phyloP scores from a whole-genome alignment of 2,797 vertebrate genomes.

The Sciurus vulgaris region DNA sequence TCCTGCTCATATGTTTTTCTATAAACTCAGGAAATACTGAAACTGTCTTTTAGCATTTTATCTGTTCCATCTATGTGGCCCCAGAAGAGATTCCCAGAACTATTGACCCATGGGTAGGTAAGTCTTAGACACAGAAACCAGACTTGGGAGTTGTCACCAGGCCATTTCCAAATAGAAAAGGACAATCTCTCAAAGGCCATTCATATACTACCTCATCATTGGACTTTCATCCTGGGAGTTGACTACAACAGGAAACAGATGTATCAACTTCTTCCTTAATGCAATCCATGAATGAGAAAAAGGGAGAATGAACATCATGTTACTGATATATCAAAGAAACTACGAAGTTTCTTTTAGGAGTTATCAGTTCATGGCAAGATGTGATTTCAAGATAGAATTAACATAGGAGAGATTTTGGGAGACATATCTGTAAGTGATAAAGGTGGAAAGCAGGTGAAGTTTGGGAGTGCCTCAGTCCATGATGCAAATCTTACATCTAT shows the following conservation, averaged over 20 bases:
- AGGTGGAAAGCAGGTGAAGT: not conserved
- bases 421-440: not conserved
- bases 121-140: not conserved
- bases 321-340: not conserved
- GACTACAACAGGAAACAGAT: not conserved
- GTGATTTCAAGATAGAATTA: not conserved
- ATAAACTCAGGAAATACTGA: not conserved
- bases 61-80: not conserved
- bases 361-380: conserved; percentile 12
- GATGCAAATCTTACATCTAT: not conserved
- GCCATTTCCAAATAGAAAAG: not conserved
- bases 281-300: not conserved
- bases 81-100: not conserved
- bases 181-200: not conserved
- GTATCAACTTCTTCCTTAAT: not conserved
- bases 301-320: not conserved
- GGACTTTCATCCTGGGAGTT: not conserved
- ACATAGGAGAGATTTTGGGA: not conserved
- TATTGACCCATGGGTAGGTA: not conserved
- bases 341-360: not conserved
- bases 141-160: not conserved
- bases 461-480: not conserved
- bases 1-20: not conserved
- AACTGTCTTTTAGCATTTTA: not conserved
- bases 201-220: not conserved